These are phyloP conservation scores for Physocephala rufipes DNA, from an alignment of 2,888 invertebrate genomes.

Conservation along the genomic window DNA sequence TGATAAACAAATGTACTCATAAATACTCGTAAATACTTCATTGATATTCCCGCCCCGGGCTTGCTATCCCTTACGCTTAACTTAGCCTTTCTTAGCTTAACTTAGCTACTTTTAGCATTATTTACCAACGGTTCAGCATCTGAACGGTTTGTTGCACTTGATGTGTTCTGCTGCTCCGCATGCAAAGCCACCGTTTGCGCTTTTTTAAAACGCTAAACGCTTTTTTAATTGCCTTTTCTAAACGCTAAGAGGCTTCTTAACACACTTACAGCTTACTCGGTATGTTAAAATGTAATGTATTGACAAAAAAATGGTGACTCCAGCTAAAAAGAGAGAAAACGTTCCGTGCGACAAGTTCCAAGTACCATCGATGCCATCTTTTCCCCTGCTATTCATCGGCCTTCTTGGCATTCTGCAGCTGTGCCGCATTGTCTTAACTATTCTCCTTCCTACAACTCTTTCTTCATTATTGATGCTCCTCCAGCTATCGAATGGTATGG, in stretches of 20 bases:
- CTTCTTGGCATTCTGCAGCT: no score
- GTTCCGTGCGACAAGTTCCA: background rate
- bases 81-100: conserved; percentile 1
- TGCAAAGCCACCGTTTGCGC: no score
- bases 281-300: conserved; percentile 30
- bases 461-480: background rate
- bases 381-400: no score
- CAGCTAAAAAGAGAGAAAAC: conserved; percentile 14
- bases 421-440: no score
- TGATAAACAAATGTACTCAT: background rate
- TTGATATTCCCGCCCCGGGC: background rate
- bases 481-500: background rate
- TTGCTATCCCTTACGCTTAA: no score
- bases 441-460: background rate
- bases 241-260: conserved; percentile 18
- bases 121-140: no score
- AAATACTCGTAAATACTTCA: conserved; percentile 1
- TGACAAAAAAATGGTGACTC: conserved; percentile 23
- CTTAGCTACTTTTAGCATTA: background rate
- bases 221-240: background rate
- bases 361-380: no score
- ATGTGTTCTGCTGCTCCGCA: background rate
- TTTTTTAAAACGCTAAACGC: no score
- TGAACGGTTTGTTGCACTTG: background rate
- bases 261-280: conserved; percentile 37